Evolutionary conservation across 2,888 invertebrate genomes (phyloP).

Genomic region (Cryptus armator): DNA sequence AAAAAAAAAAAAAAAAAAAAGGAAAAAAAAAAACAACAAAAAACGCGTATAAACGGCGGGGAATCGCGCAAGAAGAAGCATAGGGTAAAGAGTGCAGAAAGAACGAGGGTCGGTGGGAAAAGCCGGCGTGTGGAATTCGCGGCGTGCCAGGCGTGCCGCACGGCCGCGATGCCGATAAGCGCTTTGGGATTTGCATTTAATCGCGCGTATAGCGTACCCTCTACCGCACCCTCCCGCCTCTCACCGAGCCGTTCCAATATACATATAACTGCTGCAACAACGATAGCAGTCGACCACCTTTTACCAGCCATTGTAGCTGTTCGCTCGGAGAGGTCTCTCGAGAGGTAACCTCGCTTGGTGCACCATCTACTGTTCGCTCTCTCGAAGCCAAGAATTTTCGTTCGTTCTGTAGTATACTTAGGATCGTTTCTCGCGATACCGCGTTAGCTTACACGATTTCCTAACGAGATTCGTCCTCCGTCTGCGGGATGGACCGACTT

Average conservation of each 20-base stretch:
- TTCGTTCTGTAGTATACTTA: background rate
- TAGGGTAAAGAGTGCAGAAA: conserved; percentile 65
- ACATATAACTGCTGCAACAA: conserved; percentile 51
- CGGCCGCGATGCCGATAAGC: conserved; percentile 72
- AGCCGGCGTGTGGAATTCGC: conserved; percentile 64
- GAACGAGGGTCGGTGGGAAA: conserved; percentile 61
- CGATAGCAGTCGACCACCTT: conserved; percentile 56
- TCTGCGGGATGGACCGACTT: background rate
- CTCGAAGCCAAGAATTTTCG: conserved; percentile 37
- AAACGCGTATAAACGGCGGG: conserved; percentile 45
- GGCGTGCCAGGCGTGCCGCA: conserved; percentile 68
- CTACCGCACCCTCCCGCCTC: conserved; percentile 15
- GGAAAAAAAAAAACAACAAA: conserved; percentile 21
- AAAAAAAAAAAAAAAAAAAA: conserved; percentile 28
- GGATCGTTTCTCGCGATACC: conserved; percentile 43
- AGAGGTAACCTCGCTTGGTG: conserved; percentile 22
- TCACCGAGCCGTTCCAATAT: conserved; percentile 22
- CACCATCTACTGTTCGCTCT: conserved; percentile 6
- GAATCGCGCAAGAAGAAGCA: conserved; percentile 50
- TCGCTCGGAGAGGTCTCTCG: conserved; percentile 28
- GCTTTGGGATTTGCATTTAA: conserved; percentile 78
- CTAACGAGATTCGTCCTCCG: conserved; percentile 41
- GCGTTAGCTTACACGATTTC: conserved; percentile 40
- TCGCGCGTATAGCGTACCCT: conserved; percentile 70
- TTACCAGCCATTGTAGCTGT: conserved; percentile 54